Base-by-base conservation (phyloP, 1,140 invertebrate species). In the Triops cancriformis region DNA sequence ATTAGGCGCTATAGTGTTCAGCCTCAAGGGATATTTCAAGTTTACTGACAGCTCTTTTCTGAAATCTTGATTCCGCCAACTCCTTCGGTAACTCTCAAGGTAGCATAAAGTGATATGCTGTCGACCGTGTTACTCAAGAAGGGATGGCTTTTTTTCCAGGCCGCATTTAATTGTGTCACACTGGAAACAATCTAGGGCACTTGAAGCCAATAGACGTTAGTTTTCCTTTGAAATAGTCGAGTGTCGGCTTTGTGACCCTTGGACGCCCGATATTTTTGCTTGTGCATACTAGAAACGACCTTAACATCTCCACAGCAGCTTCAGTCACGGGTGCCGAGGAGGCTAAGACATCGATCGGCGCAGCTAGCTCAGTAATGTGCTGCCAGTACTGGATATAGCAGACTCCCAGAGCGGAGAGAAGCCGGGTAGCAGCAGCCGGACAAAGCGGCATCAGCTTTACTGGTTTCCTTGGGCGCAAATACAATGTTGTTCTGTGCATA, bases 301-400 rank as follows among this genome's bases (percentile, higher is more conserved):
- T 37, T 37, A 37, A 7, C 7, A 64, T 23, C 51, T 18, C 14
- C n/a, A 9, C 23, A 64, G 23, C 51, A 23, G 51, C 51, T 64
- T 6, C 51, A 64, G 18, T n/a, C n/a, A 64, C 51, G 51, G 51
- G 18, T 23, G 51, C 51, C 23, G 51, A 64, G 51, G 51, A 64
- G 51, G 51, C 51, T n/a, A 64, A 64, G 14, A 14, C 51, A 64
- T 64, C 51, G 51, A 64, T 64, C 51, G 18, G 51, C 51, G 51
- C 51, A 64, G 51, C 51, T 37, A 64, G 51, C 51, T 23, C 51
- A 64, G 51, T 64, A 64, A 64, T 64, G 51, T 18, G 51, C 51
- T 23, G 14, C n/a, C 2, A 37, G 31, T 37, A 18, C 51, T n/a
- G 51, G 14, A 64, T 64, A 64, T 23, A 64, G 51, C 7, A 10